These are phyloP conservation scores for Drosophila subquinaria DNA, from an alignment of 2,888 invertebrate genomes.

Conservation along the genomic window DNA sequence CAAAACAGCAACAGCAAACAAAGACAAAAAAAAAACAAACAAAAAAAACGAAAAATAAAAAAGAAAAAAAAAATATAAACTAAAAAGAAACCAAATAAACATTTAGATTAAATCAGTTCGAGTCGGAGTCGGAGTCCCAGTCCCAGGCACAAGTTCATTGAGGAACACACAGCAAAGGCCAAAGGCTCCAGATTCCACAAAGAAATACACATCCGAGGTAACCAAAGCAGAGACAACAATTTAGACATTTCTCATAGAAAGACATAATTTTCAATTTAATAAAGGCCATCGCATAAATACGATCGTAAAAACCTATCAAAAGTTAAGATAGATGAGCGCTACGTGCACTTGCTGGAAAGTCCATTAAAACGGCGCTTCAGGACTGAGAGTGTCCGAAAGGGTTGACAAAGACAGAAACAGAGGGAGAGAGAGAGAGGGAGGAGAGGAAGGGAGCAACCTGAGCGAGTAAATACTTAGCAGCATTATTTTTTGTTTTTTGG, in stretches of 20 bases:
- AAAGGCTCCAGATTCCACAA: conserved; percentile 7
- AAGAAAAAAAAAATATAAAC: conserved; percentile 39
- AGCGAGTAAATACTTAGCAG: conserved; percentile 2
- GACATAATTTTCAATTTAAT: conserved; percentile 81
- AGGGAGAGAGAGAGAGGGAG: neutral
- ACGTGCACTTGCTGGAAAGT: conserved; percentile 73
- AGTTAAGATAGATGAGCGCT: conserved; percentile 70
- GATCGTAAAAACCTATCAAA: conserved; percentile 75
- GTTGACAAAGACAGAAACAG: conserved; percentile 19
- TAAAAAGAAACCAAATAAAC: conserved; percentile 63
- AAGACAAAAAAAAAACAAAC: neutral
- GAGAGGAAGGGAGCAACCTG: conserved; percentile 12
- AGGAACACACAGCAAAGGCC: conserved; percentile 45
- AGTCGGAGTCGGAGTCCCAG: conserved; percentile 25
- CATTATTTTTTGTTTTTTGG: conserved; percentile 24
- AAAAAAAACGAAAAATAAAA: conserved; percentile 1
- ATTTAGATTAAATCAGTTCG: conserved; percentile 74
- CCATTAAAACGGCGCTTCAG: conserved; percentile 53
- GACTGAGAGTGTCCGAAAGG: conserved; percentile 41
- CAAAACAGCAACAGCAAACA: conserved; percentile 45
- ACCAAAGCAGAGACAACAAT: conserved; percentile 34
- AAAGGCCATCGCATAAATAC: conserved; percentile 69
- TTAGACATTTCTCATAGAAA: conserved; percentile 79
- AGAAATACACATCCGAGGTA: conserved; percentile 10
- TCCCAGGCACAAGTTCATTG: conserved; percentile 72